Conservation (phyloP, 2,888 invertebrate genomes). For the Bembecia ichneumoniformis region DNA sequence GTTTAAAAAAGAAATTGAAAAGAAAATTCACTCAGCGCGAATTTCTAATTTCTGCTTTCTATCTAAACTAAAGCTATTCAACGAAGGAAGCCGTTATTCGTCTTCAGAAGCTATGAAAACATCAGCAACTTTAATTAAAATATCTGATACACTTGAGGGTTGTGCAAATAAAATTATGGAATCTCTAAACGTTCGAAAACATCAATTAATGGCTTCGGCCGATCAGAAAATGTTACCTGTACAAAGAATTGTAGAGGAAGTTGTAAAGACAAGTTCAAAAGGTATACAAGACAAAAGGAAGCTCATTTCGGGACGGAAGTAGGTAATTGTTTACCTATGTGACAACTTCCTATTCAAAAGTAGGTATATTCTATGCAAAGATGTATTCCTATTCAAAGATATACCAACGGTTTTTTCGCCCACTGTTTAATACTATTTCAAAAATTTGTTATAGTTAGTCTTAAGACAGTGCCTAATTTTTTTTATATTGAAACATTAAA, state of each 20-base stretch:
- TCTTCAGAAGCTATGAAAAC: slow-evolving; percentile 35
- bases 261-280: slow-evolving; percentile 20
- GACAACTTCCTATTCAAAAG: too few relatives aligned
- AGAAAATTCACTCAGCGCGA: slow-evolving; percentile 43
- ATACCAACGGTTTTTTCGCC: too few relatives aligned
- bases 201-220: slow-evolving; percentile 29
- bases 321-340: too few relatives aligned
- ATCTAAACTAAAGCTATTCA: slow-evolving; percentile 33
- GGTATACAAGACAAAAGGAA: slow-evolving; percentile 20
- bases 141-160: slow-evolving; percentile 38
- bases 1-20: slow-evolving; percentile 28
- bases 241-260: slow-evolving; percentile 28
- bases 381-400: too few relatives aligned
- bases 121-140: slow-evolving; percentile 26
- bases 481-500: too few relatives aligned
- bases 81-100: slow-evolving; percentile 43
- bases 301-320: slow-evolving; percentile 1
- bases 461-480: neutral
- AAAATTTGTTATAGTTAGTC: neutral
- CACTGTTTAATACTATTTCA: too few relatives aligned
- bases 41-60: slow-evolving; percentile 46
- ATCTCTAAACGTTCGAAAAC: slow-evolving; percentile 28
- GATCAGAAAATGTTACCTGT: slow-evolving; percentile 32
- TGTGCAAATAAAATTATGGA: slow-evolving; percentile 27
- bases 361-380: too few relatives aligned